phyloP scores from a whole-genome alignment of 2,113 vertebrate genomes.

The Microcebus lehilahytsara region DNA sequence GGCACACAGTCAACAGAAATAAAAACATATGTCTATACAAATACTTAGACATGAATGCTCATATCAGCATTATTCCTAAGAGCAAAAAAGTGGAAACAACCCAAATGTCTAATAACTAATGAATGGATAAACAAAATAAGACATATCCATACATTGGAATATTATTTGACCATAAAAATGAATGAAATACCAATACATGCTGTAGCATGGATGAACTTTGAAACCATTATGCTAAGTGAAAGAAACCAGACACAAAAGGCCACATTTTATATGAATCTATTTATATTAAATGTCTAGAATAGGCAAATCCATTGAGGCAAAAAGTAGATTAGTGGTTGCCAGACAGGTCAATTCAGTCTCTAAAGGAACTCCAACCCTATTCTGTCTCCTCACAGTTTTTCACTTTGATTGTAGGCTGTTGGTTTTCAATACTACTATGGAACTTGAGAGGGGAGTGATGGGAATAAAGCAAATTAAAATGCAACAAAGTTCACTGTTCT shows the following conservation, averaged over 20 bases:
- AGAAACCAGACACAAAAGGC: neutral
- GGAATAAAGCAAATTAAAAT: neutral
- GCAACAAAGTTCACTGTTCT: neutral
- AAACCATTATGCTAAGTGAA: neutral
- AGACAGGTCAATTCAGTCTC: neutral
- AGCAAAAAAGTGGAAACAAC: neutral
- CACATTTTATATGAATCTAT: neutral
- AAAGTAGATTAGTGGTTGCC: neutral
- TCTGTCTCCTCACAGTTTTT: neutral
- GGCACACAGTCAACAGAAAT: neutral
- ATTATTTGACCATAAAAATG: neutral
- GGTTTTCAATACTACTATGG: neutral
- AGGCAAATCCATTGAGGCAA: neutral
- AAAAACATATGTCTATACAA: neutral
- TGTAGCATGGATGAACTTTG: neutral
- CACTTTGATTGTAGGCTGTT: neutral
- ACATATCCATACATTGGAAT: neutral
- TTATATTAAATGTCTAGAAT: neutral
- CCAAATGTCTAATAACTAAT: neutral
- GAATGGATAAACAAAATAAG: neutral
- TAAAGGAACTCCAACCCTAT: neutral
- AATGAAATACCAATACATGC: neutral
- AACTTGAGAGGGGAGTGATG: neutral
- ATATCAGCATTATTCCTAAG: neutral
- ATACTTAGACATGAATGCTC: neutral